Percentiles rank a stretch among this genome's conserved stretches.
These are phyloP conservation scores for Labeo calbasu DNA, from an alignment of 2,797 vertebrate species.

Conservation along the genomic window DNA sequence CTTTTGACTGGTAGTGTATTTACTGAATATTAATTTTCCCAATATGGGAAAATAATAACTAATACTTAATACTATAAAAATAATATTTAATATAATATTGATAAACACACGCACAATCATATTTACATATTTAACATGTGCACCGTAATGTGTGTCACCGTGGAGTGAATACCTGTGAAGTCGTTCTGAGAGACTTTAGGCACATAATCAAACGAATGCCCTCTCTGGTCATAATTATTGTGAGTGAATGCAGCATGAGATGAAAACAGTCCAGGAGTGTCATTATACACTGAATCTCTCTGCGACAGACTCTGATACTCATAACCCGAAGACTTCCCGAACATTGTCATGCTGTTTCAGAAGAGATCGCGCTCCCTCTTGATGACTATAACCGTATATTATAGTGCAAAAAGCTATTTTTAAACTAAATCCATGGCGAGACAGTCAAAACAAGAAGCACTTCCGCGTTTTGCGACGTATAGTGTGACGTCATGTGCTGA, in stretches of 20 bases:
- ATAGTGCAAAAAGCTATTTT: background rate
- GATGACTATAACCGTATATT: background rate
- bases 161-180: slow-evolving; percentile 67
- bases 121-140: background rate
- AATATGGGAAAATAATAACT: too few relatives aligned
- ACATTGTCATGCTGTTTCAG: slow-evolving; percentile 68
- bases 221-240: slow-evolving; percentile 62
- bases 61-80: too few relatives aligned
- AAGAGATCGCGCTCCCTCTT: background rate
- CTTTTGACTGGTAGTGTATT: too few relatives aligned
- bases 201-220: slow-evolving; percentile 78
- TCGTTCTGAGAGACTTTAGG: slow-evolving; percentile 73
- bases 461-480: slow-evolving; percentile 51
- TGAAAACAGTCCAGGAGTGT: slow-evolving; percentile 72
- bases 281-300: slow-evolving; percentile 69
- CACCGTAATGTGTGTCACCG: background rate
- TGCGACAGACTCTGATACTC: slow-evolving; percentile 79
- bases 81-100: too few relatives aligned
- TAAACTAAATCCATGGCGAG: background rate
- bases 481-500: background rate
- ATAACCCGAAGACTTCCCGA: slow-evolving; percentile 67
- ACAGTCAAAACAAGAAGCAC: background rate
- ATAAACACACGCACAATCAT: background rate
- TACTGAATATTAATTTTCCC: too few relatives aligned
- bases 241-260: slow-evolving; percentile 65